These are phyloP conservation scores for Cylloceria caligata DNA, from an alignment of 2,888 invertebrate genomes.

Conservation along the genomic window DNA sequence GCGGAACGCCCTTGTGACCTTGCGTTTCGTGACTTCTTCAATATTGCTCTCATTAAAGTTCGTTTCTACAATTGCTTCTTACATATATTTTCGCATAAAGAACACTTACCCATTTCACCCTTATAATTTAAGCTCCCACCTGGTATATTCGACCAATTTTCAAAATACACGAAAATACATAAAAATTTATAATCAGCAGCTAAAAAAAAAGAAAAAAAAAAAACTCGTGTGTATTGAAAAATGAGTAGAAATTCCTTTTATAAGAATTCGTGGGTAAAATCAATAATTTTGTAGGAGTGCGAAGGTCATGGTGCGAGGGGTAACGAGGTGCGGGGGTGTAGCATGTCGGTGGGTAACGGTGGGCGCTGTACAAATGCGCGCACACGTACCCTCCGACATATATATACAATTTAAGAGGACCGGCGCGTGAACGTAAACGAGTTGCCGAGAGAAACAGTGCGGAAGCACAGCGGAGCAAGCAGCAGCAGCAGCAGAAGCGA, in stretches of 20 bases:
- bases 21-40: constrained; percentile 47
- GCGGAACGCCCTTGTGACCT: constrained; percentile 49
- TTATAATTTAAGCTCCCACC: not conserved
- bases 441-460: constrained; percentile 29
- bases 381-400: not conserved
- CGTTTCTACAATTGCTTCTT: no score
- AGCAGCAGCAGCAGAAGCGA: constrained; percentile 22
- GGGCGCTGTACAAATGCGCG: not conserved
- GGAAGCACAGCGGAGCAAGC: not conserved
- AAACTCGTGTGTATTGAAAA: no score
- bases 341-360: not conserved
- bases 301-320: constrained; percentile 67
- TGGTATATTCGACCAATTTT: not conserved
- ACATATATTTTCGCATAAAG: no score
- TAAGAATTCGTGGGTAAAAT: constrained; percentile 59
- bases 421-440: constrained; percentile 48
- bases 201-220: constrained; percentile 5
- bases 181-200: not conserved
- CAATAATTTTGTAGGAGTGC: constrained; percentile 70
- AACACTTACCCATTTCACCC: no score
- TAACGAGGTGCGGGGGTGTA: constrained; percentile 33
- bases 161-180: not conserved
- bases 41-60: not conserved
- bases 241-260: no score
- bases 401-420: constrained; percentile 37